Percentiles rank a stretch among this genome's conserved stretches.
These are phyloP conservation scores for Urocitellus parryii DNA, from an alignment of 2,113 vertebrate species.

Conservation along the genomic window DNA sequence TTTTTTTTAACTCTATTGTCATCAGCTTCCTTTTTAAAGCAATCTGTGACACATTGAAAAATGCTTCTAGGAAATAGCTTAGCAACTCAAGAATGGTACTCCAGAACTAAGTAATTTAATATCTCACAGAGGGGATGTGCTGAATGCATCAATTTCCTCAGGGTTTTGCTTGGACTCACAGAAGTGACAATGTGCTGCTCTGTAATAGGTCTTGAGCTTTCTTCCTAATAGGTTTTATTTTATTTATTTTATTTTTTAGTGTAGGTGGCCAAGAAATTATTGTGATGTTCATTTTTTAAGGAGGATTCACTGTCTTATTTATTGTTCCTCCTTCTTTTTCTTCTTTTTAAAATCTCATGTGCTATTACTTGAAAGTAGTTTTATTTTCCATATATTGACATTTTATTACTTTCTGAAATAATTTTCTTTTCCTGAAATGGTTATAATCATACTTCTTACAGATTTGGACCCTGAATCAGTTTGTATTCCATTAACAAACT, in stretches of 20 bases:
- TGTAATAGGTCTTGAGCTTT: constrained; percentile 56
- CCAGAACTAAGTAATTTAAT: constrained; percentile 64
- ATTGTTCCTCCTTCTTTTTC: neutral
- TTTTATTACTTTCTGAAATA: neutral
- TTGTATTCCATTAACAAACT: neutral
- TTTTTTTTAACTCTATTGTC: constrained; percentile 51
- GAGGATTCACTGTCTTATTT: constrained; percentile 51
- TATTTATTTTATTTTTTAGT: neutral
- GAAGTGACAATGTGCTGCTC: constrained; percentile 59
- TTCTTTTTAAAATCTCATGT: neutral
- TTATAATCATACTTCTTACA: neutral
- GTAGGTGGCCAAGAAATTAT: constrained; percentile 57
- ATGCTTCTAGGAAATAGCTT: constrained; percentile 75
- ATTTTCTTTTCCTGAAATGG: neutral
- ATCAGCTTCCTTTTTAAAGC: constrained; percentile 67
- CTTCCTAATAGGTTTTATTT: constrained; percentile 32
- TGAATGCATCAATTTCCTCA: constrained; percentile 68
- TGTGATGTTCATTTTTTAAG: constrained; percentile 56
- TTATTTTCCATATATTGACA: neutral
- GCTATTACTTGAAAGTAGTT: neutral
- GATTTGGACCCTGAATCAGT: neutral
- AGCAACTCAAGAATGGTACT: constrained; percentile 71
- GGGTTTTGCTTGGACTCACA: constrained; percentile 63
- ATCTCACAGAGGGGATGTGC: constrained; percentile 68
- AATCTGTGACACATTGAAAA: constrained; percentile 72